These are phyloP conservation scores for Aradophagus sp. DNA, from an alignment of 1,140 invertebrate genomes.

Conservation along the genomic window DNA sequence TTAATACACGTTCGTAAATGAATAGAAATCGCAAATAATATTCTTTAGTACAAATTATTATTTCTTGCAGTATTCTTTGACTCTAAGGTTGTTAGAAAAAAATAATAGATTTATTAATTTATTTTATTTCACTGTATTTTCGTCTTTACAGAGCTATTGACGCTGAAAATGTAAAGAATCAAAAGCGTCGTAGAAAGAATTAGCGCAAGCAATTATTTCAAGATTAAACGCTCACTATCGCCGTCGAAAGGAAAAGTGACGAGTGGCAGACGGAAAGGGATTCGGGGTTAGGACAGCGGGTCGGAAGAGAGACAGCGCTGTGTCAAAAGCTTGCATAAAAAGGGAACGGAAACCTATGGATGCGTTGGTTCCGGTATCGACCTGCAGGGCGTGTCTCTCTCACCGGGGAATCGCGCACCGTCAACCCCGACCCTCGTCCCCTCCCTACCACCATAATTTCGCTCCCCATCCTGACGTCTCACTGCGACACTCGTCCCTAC, in stretches of 20 bases:
- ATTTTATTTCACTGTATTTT: no score
- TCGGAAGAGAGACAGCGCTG: slow-evolving; percentile 16
- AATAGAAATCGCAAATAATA: no score
- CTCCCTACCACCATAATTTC: slow-evolving; percentile 41
- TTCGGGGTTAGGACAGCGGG: slow-evolving; percentile 1
- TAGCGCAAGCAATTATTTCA: no score
- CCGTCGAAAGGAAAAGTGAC: slow-evolving; percentile 45
- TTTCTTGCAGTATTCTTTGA: no score
- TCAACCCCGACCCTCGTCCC: slow-evolving; percentile 48
- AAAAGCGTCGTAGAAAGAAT: no score
- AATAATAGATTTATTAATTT: no score
- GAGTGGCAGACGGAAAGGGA: slow-evolving; percentile 37
- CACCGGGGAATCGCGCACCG: slow-evolving; percentile 62
- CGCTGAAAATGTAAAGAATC: no score
- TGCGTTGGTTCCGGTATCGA: slow-evolving; percentile 66
- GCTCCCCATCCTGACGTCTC: slow-evolving; percentile 49
- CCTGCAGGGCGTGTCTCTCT: slow-evolving; percentile 65
- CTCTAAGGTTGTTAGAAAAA: no score
- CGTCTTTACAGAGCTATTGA: no score
- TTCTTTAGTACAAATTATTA: no score
- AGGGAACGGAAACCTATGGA: slow-evolving; percentile 36
- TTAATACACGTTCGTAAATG: no score
- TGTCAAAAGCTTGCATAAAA: slow-evolving; percentile 24
- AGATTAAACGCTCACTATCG: slow-evolving; percentile 35
- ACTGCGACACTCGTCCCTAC: slow-evolving; percentile 45